Base-by-base conservation (phyloP, 2,888 invertebrate genomes). In the Aporophyla nigra region DNA sequence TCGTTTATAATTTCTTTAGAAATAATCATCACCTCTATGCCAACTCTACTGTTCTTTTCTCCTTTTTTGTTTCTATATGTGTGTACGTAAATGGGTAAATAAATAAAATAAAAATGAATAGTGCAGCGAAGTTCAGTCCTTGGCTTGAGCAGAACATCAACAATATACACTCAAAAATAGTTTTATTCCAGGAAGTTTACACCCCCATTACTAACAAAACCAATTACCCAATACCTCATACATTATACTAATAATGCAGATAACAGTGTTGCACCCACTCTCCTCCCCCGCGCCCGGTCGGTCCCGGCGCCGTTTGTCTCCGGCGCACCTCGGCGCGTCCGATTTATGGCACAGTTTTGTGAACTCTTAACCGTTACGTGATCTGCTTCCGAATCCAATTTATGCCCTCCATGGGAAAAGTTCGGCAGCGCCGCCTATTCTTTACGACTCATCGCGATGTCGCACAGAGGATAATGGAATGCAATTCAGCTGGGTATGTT, bases 351-450 rank as follows among this genome's bases (percentile, higher is more conserved):
- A 95, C 96, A 96, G 95, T 96, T 96, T 96, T 96, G 96, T 95
- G 96, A 96, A 96, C 96, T 96, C 96, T 95, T 95, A 96, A 96
- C 96, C 95, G 95, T 96, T 96, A 96, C 96, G 96, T 96, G 96
- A 96, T 96, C 96, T 95, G 96, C 95, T 96, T 96, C 96, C 95
- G 96, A 96, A 96, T 93, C 95, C 95, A 96, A 96, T 96, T 96
- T 96, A 96, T 96, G 93, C 92, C 93, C 93, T 96, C 95, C 94
- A 94, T 94, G 96, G 96, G 95, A 95, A 94, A 95, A 96, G 92
- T 96, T 96, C 89, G 90, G 86, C 91, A 90, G 91, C 89, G 91
- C 89, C 92, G 94, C 93, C 95, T 94, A 95, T 96, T 95, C 95
- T 96, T 96, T 96, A 96, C 95, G 95, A 94, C 91, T 93, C 93